Evolutionary conservation across 2,888 invertebrate species (phyloP), one percentile per base, ranked within the genome.

Genomic region (Oscheius onirici): DNA sequence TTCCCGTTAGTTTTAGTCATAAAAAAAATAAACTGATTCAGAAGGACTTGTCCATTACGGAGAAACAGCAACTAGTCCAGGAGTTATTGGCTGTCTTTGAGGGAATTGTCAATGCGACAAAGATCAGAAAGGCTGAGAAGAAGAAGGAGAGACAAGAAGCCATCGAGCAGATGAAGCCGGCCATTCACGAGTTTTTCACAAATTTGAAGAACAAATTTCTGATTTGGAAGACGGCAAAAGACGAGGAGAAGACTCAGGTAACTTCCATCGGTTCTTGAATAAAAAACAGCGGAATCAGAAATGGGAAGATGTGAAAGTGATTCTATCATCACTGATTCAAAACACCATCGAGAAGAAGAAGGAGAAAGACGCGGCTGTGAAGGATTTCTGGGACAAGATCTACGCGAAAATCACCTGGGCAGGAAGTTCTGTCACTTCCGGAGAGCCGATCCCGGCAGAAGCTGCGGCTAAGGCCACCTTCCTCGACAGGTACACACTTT

Each of bases 271-370:
- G n/a, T 40, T 34, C n/a, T 22, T 28, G 28, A 8, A 65, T 22
- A 15, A 22, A 2, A 10, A 52, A 20, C n/a, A 8, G 51, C 3
- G 17, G 15, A 55, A 55, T 57, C 41, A 68, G 68, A 17, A 26
- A 28, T 69, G 69, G 69, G 58, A 24, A 20, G 41, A 69, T 3
- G 22, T 69, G n/a, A 58, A 58, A 28, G 34, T 26, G 28, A 51
- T 49, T 1, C 51, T 69, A 1, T n/a, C 26, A 15, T 24, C 34
- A 28, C 44, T 69, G n/a, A 28, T 57, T 6, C 20, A 49, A 20
- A 58, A 58, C 34, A 22, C 41, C n/a, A 24, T 44, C 11, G n/a
- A 44, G 28, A 46, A 58, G 24, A 69, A 49, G 22, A 43, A 26
- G 24, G 60, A 58, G 34, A 57, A 54, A 15, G 54, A 55, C 22